Base-by-base conservation (phyloP, 2,888 invertebrate species). In the Drosophila parthenogenetica region DNA sequence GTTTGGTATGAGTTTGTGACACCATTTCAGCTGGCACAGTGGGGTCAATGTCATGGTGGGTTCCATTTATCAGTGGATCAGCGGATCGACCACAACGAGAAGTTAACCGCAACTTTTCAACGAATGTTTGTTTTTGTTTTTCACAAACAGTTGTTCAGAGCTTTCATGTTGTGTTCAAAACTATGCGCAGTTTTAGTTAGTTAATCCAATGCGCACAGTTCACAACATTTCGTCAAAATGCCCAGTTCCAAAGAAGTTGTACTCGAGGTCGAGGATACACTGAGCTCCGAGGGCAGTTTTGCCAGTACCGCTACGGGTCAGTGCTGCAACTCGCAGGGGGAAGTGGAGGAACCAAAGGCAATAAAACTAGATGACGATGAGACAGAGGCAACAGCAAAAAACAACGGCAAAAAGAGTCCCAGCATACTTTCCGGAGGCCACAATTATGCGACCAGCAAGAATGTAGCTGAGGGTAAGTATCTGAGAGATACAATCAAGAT, bases 371-470 rank as follows among this genome's bases (percentile, higher is more conserved):
- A 10, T 5, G 46, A 66, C 1, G 16, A 29, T 3, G 2, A 0
- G 0, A 3, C 35, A 13, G 11, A 45, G 4, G 50, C 5, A 7
- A 35, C 25, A 10, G 35, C 7, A 3, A 13, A 3, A 7, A 5
- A 10, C 5, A 73, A 54, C 4, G 49, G 55, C 32, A 61, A 80
- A 5, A 69, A 66, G 4, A 72, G 66, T 51, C 46, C 59, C 0
- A 76, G 68, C 5, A 77, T 61, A 5, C 40, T 77, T 4, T 80
- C 77, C 1, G 69, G 59, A 1, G 73, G 65, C 0, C 76, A 79
- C 5, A 90, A 76, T 55, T 92, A 89, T 73, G 90, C 91, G 2
- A 80, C 81, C 1, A 91, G 89, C 48, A 91, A 91, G 79, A 91
- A 90, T 73, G 81, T 90, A 4, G 91, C 91, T 3, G 91, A 92